Evolutionary conservation across 2,888 invertebrate genomes (phyloP), one percentile per base, ranked within the genome.

Genomic region (Agriopis leucophaearia): DNA sequence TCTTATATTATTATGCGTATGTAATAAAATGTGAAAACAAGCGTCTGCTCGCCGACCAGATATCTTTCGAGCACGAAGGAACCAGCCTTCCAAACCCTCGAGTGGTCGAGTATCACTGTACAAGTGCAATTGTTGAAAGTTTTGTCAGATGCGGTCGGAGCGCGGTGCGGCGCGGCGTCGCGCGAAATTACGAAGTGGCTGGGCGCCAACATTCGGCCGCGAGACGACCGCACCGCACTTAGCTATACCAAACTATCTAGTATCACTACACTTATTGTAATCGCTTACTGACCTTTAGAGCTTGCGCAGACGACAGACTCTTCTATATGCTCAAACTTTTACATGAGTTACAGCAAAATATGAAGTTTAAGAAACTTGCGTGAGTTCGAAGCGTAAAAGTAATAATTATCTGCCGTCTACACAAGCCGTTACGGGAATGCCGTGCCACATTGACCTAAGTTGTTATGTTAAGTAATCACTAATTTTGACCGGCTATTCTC

Each of bases 271-370:
- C 16, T 16, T 13, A 16, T 40, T 47, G 38, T 61, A 45, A 61
- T 61, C 61, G 52, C 52, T 45, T 61, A 52, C 13, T 44, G 60
- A 52, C 51, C 60, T 61, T 61, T 52, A 50, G 10, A 15, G 16
- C 15, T 12, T 16, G 12, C 40, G 16, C 10, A 40, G 12, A 12
- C 54, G 54, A 54, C 16, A 38, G 40, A 40, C 16, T 16, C 9
- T 9, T 16, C 6, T 15, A n/a, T 36, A 8, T 9, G 1, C 13
- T 51, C 8, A 27, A n/a, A n/a, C n/a, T n/a, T n/a, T n/a, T n/a
- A n/a, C n/a, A n/a, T n/a, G n/a, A n/a, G 10, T 10, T 16, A 16
- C 4, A 15, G 4, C 12, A 8, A 9, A 1, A 0, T 8, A 15
- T 3, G 0, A 15, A 15, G 8, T 4, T 6, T 4, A 45, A 45